Percentiles rank a stretch among this genome's conserved stretches.
phyloP scores from a whole-genome alignment of 2,797 vertebrate species.

The Chromobotia macracanthus region DNA sequence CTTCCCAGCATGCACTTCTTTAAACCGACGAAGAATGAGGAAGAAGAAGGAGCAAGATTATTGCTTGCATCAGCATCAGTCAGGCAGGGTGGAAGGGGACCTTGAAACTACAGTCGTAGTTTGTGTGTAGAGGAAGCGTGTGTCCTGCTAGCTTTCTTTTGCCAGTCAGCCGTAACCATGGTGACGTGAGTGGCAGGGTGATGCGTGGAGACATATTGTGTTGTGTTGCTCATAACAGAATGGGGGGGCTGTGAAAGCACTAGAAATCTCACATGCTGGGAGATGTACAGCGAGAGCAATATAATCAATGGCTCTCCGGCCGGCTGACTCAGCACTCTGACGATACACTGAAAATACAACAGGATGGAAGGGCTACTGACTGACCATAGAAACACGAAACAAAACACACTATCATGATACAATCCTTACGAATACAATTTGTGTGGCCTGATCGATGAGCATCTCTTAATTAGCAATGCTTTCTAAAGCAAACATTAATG shows the following conservation, averaged over 20 bases:
- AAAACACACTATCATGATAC: neutral
- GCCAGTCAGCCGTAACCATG: conserved; percentile 43
- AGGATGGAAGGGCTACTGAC: neutral
- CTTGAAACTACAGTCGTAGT: conserved; percentile 17
- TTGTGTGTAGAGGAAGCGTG: neutral
- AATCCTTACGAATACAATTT: no score
- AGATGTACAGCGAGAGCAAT: neutral
- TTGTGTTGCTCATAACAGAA: conserved; percentile 15
- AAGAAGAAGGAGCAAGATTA: neutral
- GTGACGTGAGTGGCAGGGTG: conserved; percentile 40
- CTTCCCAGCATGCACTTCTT: neutral
- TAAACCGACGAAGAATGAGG: conserved; percentile 2
- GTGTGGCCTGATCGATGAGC: no score
- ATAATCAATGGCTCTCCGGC: neutral
- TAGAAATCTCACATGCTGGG: neutral
- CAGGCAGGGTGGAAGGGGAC: neutral
- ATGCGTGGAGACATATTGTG: conserved; percentile 14
- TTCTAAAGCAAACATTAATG: no score
- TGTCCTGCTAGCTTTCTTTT: neutral
- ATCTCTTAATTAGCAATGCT: no score
- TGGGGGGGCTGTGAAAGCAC: neutral
- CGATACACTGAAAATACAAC: neutral
- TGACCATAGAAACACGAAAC: neutral
- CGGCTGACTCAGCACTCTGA: conserved; percentile 27
- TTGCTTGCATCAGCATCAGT: conserved; percentile 13